Evolutionary conservation across 2,888 invertebrate species (phyloP).

Genomic region (Hermaeophaga mercurialis): DNA sequence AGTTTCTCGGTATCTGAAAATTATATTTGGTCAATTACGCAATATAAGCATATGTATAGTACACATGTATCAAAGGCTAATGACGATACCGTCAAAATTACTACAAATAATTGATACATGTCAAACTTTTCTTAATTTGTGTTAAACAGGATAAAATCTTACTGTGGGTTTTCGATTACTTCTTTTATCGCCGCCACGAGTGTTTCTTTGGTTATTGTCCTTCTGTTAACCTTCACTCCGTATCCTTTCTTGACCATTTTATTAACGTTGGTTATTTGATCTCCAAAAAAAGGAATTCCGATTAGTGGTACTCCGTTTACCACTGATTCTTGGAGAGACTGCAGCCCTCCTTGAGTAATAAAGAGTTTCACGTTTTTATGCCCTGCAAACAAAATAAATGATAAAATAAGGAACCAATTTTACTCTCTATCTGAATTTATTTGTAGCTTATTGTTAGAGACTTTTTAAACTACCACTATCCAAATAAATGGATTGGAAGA

Average conservation of each 20-base stretch:
- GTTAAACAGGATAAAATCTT: too few species aligned
- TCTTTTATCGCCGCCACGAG: constrained; percentile 46
- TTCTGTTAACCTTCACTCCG: constrained; percentile 50
- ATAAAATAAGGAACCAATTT: too few species aligned
- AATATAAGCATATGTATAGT: not conserved
- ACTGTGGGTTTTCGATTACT: constrained; percentile 37
- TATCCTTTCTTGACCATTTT: constrained; percentile 44
- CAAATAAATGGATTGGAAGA: too few species aligned
- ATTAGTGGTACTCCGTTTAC: constrained; percentile 55
- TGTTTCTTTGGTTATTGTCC: constrained; percentile 45
- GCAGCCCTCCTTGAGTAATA: constrained; percentile 58
- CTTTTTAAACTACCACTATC: too few species aligned
- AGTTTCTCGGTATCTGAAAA: constrained; percentile 36
- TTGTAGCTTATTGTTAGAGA: too few species aligned
- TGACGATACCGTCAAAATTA: too few species aligned
- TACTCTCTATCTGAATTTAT: too few species aligned
- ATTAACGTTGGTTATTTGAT: constrained; percentile 54
- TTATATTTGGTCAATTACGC: not conserved
- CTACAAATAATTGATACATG: too few species aligned
- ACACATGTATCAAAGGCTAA: too few species aligned
- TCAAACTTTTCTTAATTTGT: too few species aligned
- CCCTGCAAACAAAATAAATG: constrained; percentile 30
- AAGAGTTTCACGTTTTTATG: constrained; percentile 57
- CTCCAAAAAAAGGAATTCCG: constrained; percentile 55
- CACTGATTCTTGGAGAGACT: constrained; percentile 57